Evolutionary conservation across 2,113 vertebrate genomes (phyloP).

Genomic region (Regulus satrapa): DNA sequence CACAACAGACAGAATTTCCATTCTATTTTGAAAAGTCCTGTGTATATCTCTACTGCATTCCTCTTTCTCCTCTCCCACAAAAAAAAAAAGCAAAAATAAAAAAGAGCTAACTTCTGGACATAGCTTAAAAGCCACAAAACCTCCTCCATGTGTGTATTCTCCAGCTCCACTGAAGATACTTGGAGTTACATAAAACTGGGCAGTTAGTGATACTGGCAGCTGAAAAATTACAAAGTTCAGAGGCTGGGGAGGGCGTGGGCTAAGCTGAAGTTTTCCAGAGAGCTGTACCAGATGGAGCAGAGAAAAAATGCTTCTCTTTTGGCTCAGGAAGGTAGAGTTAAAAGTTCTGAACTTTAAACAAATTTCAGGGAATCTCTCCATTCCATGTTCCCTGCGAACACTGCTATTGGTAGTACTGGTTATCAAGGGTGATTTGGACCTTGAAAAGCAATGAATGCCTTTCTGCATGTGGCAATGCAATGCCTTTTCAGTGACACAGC

Average conservation of each 20-base stretch:
- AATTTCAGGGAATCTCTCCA: conserved; percentile 51
- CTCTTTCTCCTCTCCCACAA: not conserved
- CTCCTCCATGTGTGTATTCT: conserved; percentile 40
- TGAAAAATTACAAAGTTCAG: conserved; percentile 63
- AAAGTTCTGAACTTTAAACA: conserved; percentile 30
- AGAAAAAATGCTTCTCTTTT: conserved; percentile 24
- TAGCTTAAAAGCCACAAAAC: conserved; percentile 45
- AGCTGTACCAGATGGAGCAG: conserved; percentile 26
- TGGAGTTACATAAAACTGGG: conserved; percentile 61
- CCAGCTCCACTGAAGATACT: conserved; percentile 37
- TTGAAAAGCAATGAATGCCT: not conserved
- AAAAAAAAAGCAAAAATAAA: not conserved
- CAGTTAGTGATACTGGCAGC: conserved; percentile 56
- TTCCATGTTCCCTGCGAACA: not conserved
- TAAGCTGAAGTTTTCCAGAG: conserved; percentile 61
- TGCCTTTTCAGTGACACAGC: not conserved
- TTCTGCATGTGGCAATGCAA: not conserved
- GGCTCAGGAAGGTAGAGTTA: conserved; percentile 20
- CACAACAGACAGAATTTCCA: not conserved
- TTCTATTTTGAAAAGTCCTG: conserved; percentile 15
- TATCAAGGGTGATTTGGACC: not conserved
- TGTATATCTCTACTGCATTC: not conserved
- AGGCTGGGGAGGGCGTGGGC: conserved; percentile 2
- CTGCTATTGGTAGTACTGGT: not conserved
- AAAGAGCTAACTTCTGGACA: conserved; percentile 7